Base-by-base conservation (phyloP, 2,888 invertebrate genomes). In the Acronicta psi region DNA sequence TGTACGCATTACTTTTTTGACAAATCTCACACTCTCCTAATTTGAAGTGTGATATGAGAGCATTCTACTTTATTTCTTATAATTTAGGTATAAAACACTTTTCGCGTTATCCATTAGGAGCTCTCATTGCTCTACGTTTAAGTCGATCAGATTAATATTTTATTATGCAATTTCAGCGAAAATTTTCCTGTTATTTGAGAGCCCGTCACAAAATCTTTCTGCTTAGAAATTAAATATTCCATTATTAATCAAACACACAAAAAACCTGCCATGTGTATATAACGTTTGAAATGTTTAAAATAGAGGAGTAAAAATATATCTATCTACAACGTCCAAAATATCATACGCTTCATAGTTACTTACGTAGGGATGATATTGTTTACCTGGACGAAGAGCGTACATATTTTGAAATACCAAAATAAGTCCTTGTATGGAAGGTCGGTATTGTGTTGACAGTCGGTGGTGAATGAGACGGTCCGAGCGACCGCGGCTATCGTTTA, bases 401-500 rank as follows among this genome's bases (percentile, higher is more conserved):
- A 16, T 38, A 40, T 72, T 46, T 49, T 20, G 25, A 50, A 50
- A 54, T 43, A 43, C 2, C 14, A 37, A 56, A 42, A 58, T 49
- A 8, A 36, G 31, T 40, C 18, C 17, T 8, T 46, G 50, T 54
- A 63, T 69, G 69, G 42, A 40, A 38, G 61, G 52, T 47, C 17
- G 50, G 73, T 50, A 66, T 62, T 74, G 57, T 57, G 58, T 70
- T 60, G 58, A 68, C 67, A 57, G 61, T 49, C 43, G 51, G 37
- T 10, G 23, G 50, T 52, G 58, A 71, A 46, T 70, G 70, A 75
- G 72, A 61, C 64, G 64, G 68, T 69, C 72, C 71, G 54, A 57
- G 67, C 68, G 62, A 65, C 72, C 77, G 69, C 73, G 69, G 77
- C 64, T 83, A 87, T 86, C 87, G 81, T 76, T 79, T 77, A 80